Conservation (phyloP, 2,113 vertebrate species). For the Eublepharis macularius region DNA sequence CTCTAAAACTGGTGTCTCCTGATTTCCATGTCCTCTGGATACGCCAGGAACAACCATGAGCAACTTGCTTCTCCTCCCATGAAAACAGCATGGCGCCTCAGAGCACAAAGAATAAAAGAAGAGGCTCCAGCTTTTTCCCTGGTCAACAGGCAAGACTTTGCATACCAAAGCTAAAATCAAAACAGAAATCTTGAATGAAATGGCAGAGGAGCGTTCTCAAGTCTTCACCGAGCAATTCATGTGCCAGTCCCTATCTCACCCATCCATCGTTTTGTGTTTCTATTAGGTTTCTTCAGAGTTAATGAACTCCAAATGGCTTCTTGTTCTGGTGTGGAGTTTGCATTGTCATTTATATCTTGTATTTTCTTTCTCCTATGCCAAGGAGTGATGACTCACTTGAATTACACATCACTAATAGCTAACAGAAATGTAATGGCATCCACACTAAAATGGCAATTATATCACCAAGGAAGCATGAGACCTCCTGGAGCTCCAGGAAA, state of each 20-base stretch:
- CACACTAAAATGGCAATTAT: conserved; percentile 30
- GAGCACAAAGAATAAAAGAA: background rate
- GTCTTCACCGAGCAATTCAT: background rate
- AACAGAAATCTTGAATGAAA: conserved; percentile 4
- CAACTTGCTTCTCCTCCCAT: too few relatives aligned
- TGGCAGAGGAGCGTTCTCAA: background rate
- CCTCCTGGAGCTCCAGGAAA: conserved; percentile 43
- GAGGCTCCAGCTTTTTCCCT: background rate
- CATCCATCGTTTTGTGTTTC: background rate
- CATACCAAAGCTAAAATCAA: background rate
- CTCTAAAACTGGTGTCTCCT: too few relatives aligned
- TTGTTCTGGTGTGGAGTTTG: background rate
- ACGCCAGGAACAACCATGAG: background rate
- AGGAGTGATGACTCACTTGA: conserved; percentile 49
- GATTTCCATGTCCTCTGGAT: too few relatives aligned
- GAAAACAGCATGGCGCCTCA: background rate
- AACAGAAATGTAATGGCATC: conserved; percentile 31
- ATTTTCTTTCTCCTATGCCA: conserved; percentile 32
- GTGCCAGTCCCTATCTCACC: conserved; percentile 2
- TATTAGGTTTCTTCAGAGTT: conserved; percentile 6
- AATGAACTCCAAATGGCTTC: conserved; percentile 23
- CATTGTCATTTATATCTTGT: conserved; percentile 13
- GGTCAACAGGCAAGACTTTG: background rate
- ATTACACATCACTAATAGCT: conserved; percentile 4
- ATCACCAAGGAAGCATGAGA: conserved; percentile 48